Evolutionary conservation across 2,113 vertebrate species (phyloP).

Genomic region (Mixornis gularis): DNA sequence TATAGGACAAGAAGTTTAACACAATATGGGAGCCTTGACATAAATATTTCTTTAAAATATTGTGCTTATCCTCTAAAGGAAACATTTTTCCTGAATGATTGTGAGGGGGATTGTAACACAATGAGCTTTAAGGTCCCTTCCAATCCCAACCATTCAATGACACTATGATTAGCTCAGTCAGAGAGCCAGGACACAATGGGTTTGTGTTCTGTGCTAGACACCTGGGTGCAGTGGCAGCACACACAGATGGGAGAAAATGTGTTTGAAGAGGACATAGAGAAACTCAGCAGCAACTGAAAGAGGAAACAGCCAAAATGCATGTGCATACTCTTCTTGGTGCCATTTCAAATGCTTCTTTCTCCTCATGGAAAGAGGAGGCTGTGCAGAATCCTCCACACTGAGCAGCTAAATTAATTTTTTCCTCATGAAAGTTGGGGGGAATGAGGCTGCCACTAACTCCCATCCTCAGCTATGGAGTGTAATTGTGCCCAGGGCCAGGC

Average conservation of each 20-base stretch:
- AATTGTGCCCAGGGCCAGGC: conserved; percentile 42
- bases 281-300: not conserved
- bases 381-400: not conserved
- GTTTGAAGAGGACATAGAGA: not conserved
- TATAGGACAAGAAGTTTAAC: not conserved
- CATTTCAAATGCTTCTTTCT: not conserved
- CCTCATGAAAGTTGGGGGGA: not conserved
- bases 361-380: not conserved
- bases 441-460: not conserved
- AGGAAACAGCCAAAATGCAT: not conserved
- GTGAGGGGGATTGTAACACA: not conserved
- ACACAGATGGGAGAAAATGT: not conserved
- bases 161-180: not conserved
- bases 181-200: not conserved
- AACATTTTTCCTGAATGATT: not conserved
- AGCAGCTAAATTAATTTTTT: conserved; percentile 34
- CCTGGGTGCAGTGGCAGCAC: not conserved
- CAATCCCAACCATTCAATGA: not conserved
- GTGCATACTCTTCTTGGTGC: not conserved
- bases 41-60: not conserved
- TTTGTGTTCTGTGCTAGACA: not conserved
- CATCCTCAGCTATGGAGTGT: not conserved
- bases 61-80: not conserved
- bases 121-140: not conserved
- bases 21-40: not conserved